Percentiles rank a stretch among this genome's conserved stretches.
Evolutionary conservation across 2,113 vertebrate species (phyloP).

Genomic region (Patagioenas fasciata): DNA sequence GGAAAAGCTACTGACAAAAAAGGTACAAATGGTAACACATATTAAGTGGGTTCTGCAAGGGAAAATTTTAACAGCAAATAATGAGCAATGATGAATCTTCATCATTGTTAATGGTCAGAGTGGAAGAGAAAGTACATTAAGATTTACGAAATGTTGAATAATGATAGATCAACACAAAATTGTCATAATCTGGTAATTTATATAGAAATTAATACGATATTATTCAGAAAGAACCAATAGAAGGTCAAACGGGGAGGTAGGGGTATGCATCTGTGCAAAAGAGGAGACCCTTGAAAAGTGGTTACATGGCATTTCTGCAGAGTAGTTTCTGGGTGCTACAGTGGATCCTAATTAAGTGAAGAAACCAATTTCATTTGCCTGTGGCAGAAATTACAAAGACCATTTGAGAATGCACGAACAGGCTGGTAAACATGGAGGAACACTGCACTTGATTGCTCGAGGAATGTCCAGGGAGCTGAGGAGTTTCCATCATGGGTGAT

Average conservation of each 20-base stretch:
- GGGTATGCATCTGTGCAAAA: not conserved
- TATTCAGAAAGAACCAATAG: not conserved
- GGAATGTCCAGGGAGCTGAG: not conserved
- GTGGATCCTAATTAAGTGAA: fast-evolving
- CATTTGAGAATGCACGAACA: not conserved
- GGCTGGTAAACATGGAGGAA: not conserved
- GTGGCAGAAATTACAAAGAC: not conserved
- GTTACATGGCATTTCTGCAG: fast-evolving
- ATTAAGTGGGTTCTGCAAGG: not conserved
- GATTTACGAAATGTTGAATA: fast-evolving
- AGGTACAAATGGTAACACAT: not conserved
- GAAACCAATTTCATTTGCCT: not conserved
- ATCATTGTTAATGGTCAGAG: not conserved
- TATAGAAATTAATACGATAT: not conserved
- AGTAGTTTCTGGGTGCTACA: fast-evolving
- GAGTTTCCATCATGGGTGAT: not conserved
- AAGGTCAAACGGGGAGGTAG: fast-evolving
- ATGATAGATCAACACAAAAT: not conserved
- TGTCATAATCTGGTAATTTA: not conserved
- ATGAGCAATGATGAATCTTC: not conserved
- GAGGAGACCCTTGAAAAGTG: fast-evolving
- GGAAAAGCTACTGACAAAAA: conserved; percentile 1
- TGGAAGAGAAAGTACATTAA: not conserved
- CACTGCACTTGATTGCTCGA: too few species aligned
- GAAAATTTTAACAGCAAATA: not conserved